Evolutionary conservation across 2,888 invertebrate genomes (phyloP).

Genomic region (Macaria notata): DNA sequence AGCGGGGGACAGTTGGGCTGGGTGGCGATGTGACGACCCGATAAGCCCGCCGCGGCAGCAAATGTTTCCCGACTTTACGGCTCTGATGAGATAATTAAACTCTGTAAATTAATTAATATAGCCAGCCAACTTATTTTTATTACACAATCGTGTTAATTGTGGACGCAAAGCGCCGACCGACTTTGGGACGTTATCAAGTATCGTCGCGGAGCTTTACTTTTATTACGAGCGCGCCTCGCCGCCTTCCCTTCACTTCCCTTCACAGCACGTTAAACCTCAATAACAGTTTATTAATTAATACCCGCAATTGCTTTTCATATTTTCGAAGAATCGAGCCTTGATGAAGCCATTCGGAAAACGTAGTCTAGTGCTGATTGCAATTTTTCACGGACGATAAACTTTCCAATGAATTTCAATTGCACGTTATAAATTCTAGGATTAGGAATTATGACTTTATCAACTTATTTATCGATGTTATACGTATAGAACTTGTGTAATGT

Average conservation of each 20-base stretch:
- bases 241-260: slow-evolving; percentile 32
- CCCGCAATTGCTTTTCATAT: slow-evolving; percentile 27
- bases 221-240: slow-evolving; percentile 27
- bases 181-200: slow-evolving; percentile 37
- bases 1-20: slow-evolving; percentile 12
- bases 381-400: slow-evolving; percentile 21
- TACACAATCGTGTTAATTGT: slow-evolving; percentile 62
- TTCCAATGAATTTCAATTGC: neutral
- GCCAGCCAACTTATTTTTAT: slow-evolving; percentile 66
- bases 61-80: slow-evolving; percentile 65
- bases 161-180: slow-evolving; percentile 59
- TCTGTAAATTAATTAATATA: slow-evolving; percentile 75
- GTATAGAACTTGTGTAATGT: no score
- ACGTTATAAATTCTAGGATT: no score
- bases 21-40: slow-evolving; percentile 66
- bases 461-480: no score
- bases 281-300: slow-evolving; percentile 25
- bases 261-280: slow-evolving; percentile 33
- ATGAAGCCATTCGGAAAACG: slow-evolving; percentile 20
- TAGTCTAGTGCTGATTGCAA: slow-evolving; percentile 20
- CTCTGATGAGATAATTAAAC: slow-evolving; percentile 77
- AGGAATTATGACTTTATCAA: neutral
- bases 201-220: slow-evolving; percentile 26
- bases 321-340: slow-evolving; percentile 9
- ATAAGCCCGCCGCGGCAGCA: slow-evolving; percentile 60